Conservation (phyloP, 2,888 invertebrate genomes). For the Lycaena phlaeas region DNA sequence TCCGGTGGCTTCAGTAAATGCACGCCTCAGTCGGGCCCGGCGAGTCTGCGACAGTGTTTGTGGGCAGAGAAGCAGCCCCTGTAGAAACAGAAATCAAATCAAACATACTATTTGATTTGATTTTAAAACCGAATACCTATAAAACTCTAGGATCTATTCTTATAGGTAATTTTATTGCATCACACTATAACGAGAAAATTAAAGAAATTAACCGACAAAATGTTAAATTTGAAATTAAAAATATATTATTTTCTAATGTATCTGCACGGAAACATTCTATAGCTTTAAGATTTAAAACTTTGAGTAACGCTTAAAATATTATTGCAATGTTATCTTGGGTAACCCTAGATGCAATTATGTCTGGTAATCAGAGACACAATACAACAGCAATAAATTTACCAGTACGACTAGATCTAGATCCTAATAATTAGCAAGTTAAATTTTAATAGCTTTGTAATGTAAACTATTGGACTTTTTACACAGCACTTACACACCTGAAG, state of each 20-base stretch:
- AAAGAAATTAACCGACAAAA: too few species aligned
- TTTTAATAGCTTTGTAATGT: neutral
- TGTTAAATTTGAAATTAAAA: too few species aligned
- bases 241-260: too few species aligned
- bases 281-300: too few species aligned
- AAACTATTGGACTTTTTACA: slow-evolving; percentile 27
- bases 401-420: slow-evolving; percentile 1
- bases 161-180: neutral
- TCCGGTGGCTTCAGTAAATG: slow-evolving; percentile 91
- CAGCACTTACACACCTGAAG: slow-evolving; percentile 56
- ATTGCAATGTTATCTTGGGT: too few species aligned
- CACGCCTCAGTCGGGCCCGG: slow-evolving; percentile 87
- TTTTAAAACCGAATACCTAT: slow-evolving; percentile 36
- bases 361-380: too few species aligned
- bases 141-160: slow-evolving; percentile 21
- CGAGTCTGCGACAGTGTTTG: slow-evolving; percentile 92
- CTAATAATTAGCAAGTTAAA: neutral
- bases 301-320: neutral
- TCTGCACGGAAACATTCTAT: too few species aligned
- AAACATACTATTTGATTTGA: slow-evolving; percentile 48
- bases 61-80: slow-evolving; percentile 92
- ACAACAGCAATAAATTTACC: neutral
- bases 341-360: too few species aligned
- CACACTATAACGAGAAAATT: too few species aligned
- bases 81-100: slow-evolving; percentile 64